Evolutionary conservation across 2,113 vertebrate genomes (phyloP), one percentile per base, ranked within the genome.

Genomic region (Dicrurus megarhynchus): DNA sequence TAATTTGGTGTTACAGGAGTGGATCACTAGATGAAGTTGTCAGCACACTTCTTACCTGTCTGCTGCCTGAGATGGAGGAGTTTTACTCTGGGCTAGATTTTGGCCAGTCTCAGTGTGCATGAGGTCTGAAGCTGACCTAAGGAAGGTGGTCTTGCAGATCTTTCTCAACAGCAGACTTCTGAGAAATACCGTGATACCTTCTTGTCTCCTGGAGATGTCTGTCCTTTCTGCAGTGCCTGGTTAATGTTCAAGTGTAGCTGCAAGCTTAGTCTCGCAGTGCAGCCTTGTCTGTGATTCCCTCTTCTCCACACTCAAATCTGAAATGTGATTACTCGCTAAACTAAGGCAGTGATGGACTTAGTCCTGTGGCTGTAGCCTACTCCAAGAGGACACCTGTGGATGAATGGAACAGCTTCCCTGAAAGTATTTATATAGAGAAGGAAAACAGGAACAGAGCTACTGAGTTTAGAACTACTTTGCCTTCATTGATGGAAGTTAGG

Each of bases 181-280:
- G 59, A 52, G 26, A 69, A 60, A 32, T 55, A 22, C 26, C 0
- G 0, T 37, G 32, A 9, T 77, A 23, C 30, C 19, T 33, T 70
- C 6, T 26, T 68, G 16, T 80, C 4, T 61, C 16, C 68, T 84
- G 33, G 18, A 42, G 20, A 5, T 35, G 47, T 26, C 30, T 32
- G 28, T 80, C 53, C 37, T 7, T 67, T 80, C 63, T 20, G 6
- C 17, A 19, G 57, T 55, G 23, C 44, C 35, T 90, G 49, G 27
- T 33, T 24, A 9, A 12, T 64, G 44, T 30, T 87, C 8, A 24
- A 9, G 21, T 32, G 49, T 28, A 59, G 47, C 63, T 60, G 39
- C n/a, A 56, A 74, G 50, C 35, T n/a, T n/a, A 32, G 35, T 55
- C 39, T 71, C 0, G 0, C 3, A 61, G 32, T 61, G 24, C 27